phyloP scores from a whole-genome alignment of 2,797 vertebrate species.

The Rousettus madagascariensis region DNA sequence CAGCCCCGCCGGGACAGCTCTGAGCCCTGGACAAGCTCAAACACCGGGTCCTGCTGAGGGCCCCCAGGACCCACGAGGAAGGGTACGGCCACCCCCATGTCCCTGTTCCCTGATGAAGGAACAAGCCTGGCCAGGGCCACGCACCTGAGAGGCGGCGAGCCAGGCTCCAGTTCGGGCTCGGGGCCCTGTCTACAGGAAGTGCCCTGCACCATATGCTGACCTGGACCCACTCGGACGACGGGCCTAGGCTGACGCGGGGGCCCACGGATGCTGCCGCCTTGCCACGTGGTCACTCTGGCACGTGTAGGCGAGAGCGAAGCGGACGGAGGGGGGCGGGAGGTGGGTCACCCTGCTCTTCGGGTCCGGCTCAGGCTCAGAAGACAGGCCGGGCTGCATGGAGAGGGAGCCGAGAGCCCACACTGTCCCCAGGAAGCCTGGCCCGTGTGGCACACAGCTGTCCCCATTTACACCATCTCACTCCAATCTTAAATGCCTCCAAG shows the following conservation, averaged over 20 bases:
- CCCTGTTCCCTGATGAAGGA: background rate
- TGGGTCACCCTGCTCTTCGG: rapidly evolving
- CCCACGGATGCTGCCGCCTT: rapidly evolving
- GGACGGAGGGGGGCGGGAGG: background rate
- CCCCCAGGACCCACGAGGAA: too few species aligned
- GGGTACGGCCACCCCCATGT: background rate
- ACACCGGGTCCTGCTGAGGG: background rate
- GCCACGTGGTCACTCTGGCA: too few species aligned
- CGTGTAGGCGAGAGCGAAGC: background rate
- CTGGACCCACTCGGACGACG: background rate
- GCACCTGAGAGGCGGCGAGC: rapidly evolving
- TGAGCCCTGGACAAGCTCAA: background rate
- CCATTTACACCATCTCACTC: slow-evolving; percentile 73
- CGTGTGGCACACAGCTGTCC: slow-evolving; percentile 23
- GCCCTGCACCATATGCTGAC: too few species aligned
- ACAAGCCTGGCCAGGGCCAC: too few species aligned
- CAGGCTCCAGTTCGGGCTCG: too few species aligned
- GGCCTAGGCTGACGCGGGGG: rapidly evolving
- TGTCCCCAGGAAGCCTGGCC: rapidly evolving
- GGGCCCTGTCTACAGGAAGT: too few species aligned
- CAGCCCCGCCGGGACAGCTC: background rate
- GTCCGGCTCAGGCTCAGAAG: background rate
- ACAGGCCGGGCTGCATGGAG: too few species aligned
- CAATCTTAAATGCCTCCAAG: slow-evolving; percentile 74
- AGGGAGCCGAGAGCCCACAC: background rate